A percentile compares a stretch with the other conserved stretches of the same genome.
phyloP scores from a whole-genome alignment of 1,140 invertebrate species.

The Globodera rostochiensis region DNA sequence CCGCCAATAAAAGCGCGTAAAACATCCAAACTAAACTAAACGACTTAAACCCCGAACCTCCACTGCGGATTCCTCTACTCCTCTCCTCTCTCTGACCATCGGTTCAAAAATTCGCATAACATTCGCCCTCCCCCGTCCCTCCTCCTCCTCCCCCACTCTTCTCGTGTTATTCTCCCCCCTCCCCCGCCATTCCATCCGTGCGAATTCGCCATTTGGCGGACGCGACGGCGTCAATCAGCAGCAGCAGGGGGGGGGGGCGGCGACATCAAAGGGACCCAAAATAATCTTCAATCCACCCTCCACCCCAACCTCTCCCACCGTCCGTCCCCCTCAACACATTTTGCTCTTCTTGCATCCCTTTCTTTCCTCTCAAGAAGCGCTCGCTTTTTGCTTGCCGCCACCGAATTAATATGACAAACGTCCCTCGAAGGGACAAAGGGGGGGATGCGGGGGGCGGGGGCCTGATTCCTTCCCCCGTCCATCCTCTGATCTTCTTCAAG shows the following conservation, averaged over 20 bases:
- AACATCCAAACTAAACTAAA: no score
- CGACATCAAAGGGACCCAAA: not conserved
- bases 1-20: no score
- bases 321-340: not conserved
- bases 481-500: not conserved
- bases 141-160: no score
- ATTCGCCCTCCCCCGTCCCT: no score
- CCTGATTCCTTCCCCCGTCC: not conserved
- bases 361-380: not conserved
- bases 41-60: no score
- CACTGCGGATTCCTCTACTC: no score
- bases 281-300: not conserved
- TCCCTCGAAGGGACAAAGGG: not conserved
- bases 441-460: no score
- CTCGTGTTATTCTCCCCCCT: no score
- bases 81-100: no score
- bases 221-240: not conserved
- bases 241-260: not conserved
- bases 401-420: not conserved
- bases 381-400: not conserved
- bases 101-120: no score
- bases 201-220: not conserved
- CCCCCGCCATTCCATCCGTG: no score
- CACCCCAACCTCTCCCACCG: no score
- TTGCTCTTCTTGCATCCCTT: not conserved